Base-by-base conservation (phyloP, 2,888 invertebrate genomes). In the Lamellibrachia satsuma region DNA sequence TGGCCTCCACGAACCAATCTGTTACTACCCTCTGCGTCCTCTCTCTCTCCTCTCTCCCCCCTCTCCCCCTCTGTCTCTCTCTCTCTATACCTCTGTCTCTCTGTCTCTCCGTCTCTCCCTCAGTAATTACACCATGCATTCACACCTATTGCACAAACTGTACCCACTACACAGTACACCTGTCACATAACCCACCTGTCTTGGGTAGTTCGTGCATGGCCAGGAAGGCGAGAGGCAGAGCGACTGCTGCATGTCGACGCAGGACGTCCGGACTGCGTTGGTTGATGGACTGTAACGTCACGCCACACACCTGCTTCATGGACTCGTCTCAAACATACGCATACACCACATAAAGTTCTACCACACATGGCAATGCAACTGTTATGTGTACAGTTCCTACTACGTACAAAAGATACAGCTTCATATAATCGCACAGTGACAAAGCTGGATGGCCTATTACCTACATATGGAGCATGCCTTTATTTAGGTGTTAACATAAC, bases 181-280 rank as follows among this genome's bases (percentile, higher is more conserved):
- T 39, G 39, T 39, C 39, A 39, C 39, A 39, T 39, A 39, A 39
- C 39, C 39, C 91, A 52, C 51, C 91, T 91, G 91, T 52, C 22
- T 52, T 52, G 27, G 51, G 93, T 92, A 95, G 95, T 39, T 97
- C 98, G 95, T 99, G 99, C 98, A 98, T 99, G 15, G 98, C 99
- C 94, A 98, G 97, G 96, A 98, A 99, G 52, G 98, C 98, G 93
- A 98, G 97, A 0, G 99, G 98, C 94, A 99, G 97, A 11, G 98
- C 97, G 52, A 97, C 93, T 52, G 98, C 97, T 57, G 98, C 97
- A 95, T 98, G 98, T 95, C 98, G 97, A 95, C 98, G 98, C 90
- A 99, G 97, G 92, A 98, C 97, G 94, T 98, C 98, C 6, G 96
- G 95, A 96, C 98, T 98, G 92, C 98, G 98, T 94, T 98, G 98